Evolutionary conservation across 2,797 vertebrate genomes (phyloP), one percentile per base, ranked within the genome.

Genomic region (Alauda arvensis): DNA sequence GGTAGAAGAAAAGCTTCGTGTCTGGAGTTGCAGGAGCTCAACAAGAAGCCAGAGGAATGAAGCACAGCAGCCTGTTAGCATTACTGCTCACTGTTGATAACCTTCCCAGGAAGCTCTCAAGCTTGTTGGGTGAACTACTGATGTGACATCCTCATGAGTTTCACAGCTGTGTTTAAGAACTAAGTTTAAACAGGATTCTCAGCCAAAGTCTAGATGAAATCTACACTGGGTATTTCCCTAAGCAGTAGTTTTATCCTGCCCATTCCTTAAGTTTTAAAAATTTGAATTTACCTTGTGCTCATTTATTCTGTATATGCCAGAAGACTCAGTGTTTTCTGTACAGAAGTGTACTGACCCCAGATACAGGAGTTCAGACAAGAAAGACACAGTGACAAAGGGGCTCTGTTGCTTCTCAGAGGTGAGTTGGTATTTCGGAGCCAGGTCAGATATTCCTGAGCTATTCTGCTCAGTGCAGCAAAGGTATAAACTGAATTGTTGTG

Each of bases 81-180:
- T 87, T 75, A 65, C 51, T 72, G 59, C 52, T 82, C 77, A 33
- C 71, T 77, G 7, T 62, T 75, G 87, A 82, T 91, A 92, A 40
- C 68, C 71, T 88, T 78, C 81, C 68, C 67, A 57, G 65, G 70
- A 83, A 83, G 78, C 28, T 55, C 39, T 66, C 57, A 39, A 43
- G 71, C 77, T 45, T 83, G 49, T 60, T 87, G 88, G 63, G 76
- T 83, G 87, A 87, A 80, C 74, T 77, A 52, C 51, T 48, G 24
- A 46, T 45, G 39, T 65, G 65, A 76, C 84, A 79, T 65, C 83
- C 82, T 82, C 88, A 57, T 45, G 76, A 85, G 43, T 71, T 94
- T 91, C 83, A 69, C 76, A 86, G 62, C 80, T 83, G 69, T 71
- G 72, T 72, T 92, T 85, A 91, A 92, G 75, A 88, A 67, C 56